phyloP scores from a whole-genome alignment of 2,113 vertebrate species.

The Sinosuthora webbiana region DNA sequence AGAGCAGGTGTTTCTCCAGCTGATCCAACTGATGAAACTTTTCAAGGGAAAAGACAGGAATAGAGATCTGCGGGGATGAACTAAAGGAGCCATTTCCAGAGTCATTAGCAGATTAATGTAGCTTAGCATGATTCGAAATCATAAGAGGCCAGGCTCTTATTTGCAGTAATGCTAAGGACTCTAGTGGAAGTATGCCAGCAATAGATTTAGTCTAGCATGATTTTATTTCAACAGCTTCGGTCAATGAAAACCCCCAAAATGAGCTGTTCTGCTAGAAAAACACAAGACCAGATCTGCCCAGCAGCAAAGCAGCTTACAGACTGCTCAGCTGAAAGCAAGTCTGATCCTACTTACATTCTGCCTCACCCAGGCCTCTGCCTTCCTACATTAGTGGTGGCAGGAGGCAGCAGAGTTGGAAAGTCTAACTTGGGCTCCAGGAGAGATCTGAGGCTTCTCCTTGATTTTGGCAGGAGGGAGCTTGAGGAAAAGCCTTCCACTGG shows the following conservation, averaged over 20 bases:
- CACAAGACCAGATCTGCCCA: neutral
- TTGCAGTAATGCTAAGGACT: conserved; percentile 41
- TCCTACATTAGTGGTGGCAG: neutral
- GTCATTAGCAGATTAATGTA: conserved; percentile 51
- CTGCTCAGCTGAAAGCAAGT: neutral
- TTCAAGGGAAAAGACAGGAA: conserved; percentile 12
- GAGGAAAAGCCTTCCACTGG: neutral
- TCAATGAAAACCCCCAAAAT: neutral
- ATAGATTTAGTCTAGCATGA: conserved; percentile 29
- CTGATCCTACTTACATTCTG: neutral
- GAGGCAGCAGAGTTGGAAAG: neutral
- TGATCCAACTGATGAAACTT: neutral
- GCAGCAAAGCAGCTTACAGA: conserved; percentile 5
- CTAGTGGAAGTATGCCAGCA: conserved; percentile 3
- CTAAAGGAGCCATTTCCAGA: conserved; percentile 35
- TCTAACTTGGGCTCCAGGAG: neutral
- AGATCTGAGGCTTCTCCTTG: neutral
- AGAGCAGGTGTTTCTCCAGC: conserved; percentile 42
- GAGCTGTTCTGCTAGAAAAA: conserved; percentile 11
- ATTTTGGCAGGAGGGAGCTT: neutral
- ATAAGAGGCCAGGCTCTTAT: conserved; percentile 34
- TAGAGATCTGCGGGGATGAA: conserved; percentile 28
- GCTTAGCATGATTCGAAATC: conserved; percentile 5
- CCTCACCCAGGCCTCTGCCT: neutral
- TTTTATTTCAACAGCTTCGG: conserved; percentile 5